Evolutionary conservation across 2,113 vertebrate genomes (phyloP).

Genomic region (Clarias magur): DNA sequence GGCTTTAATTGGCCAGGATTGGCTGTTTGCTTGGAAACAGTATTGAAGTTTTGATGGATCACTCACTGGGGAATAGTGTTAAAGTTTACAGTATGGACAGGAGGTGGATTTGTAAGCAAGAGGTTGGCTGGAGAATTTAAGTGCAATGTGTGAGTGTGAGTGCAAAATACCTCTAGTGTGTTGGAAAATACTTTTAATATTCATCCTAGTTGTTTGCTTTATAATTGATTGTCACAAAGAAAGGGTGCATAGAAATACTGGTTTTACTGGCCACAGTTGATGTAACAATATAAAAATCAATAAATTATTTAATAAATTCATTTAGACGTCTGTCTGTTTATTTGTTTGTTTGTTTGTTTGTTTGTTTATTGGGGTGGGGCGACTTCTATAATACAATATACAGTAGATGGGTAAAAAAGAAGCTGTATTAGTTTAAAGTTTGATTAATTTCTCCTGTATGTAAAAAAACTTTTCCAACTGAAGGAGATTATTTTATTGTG

Average conservation of each 20-base stretch:
- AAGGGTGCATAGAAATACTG: not conserved
- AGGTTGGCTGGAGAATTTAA: conserved; percentile 23
- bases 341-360: no score
- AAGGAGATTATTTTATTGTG: not conserved
- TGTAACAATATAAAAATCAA: not conserved
- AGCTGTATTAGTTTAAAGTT: conserved; percentile 10
- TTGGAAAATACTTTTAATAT: not conserved
- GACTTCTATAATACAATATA: no score
- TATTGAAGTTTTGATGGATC: conserved; percentile 63
- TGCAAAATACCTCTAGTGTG: conserved; percentile 6
- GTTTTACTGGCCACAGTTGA: not conserved
- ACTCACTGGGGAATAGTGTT: conserved; percentile 61
- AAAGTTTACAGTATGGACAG: conserved; percentile 59
- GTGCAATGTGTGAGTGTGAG: not conserved
- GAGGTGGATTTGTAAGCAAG: conserved; percentile 59
- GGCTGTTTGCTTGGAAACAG: conserved; percentile 67
- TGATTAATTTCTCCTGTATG: conserved; percentile 29
- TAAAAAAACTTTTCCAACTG: conserved; percentile 14
- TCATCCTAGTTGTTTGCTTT: conserved; percentile 1
- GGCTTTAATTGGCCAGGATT: conserved; percentile 72
- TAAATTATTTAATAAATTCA: no score
- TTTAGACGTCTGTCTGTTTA: no score
- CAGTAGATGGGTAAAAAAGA: not conserved
- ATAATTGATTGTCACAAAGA: not conserved
- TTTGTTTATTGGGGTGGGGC: no score